These are phyloP conservation scores for Calidris pygmaea DNA, from an alignment of 2,113 vertebrate species.

Conservation along the genomic window DNA sequence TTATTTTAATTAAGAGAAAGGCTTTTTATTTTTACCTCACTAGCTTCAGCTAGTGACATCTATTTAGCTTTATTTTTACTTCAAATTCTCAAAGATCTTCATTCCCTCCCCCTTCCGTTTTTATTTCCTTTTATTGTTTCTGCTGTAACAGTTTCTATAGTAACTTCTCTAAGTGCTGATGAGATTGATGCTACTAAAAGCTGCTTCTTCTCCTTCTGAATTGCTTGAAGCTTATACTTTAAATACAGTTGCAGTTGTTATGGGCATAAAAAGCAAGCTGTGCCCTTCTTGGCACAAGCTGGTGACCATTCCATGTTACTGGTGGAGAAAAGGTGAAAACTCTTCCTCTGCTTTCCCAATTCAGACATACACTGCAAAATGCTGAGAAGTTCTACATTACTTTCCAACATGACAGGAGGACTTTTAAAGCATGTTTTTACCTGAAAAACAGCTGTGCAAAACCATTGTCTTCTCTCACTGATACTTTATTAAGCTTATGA, in stretches of 20 bases:
- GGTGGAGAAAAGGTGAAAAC: neutral
- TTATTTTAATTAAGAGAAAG: neutral
- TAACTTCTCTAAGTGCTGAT: conserved; percentile 57
- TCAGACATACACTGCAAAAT: neutral
- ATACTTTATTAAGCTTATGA: neutral
- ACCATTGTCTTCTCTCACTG: neutral
- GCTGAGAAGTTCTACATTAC: neutral
- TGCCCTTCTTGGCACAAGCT: neutral
- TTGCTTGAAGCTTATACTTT: neutral
- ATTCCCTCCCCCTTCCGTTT: conserved; percentile 10
- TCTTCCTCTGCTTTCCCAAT: neutral
- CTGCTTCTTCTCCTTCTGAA: conserved; percentile 27
- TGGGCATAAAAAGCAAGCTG: neutral
- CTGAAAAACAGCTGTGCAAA: neutral
- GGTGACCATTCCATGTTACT: neutral
- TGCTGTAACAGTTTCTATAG: conserved; percentile 67
- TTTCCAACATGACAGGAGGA: neutral
- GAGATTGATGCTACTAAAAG: conserved; percentile 58
- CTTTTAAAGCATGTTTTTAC: neutral
- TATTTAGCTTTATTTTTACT: conserved; percentile 26
- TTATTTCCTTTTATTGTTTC: conserved; percentile 67
- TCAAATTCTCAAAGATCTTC: conserved; percentile 11
- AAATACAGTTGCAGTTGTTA: conserved; percentile 19
- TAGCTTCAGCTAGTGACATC: neutral
- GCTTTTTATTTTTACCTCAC: neutral